These are phyloP conservation scores for Anguilla megastoma DNA, from an alignment of 2,797 vertebrate species.

Conservation along the genomic window DNA sequence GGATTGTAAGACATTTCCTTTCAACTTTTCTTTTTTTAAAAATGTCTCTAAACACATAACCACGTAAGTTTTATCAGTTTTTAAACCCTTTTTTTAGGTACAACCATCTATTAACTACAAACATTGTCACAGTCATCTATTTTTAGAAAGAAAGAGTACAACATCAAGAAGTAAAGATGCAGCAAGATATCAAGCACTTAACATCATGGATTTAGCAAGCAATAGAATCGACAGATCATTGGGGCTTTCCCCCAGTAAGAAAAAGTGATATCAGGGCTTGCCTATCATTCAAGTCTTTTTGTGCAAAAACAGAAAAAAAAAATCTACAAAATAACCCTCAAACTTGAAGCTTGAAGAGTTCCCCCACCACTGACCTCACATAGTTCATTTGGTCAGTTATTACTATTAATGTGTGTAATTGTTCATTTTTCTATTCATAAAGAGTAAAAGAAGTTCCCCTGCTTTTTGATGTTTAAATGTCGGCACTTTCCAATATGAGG, in stretches of 20 bases:
- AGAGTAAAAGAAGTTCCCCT: conserved; percentile 33
- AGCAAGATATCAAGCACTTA: conserved; percentile 67
- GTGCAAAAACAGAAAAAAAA: conserved; percentile 43
- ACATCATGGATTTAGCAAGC: conserved; percentile 67
- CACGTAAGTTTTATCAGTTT: conserved; percentile 77
- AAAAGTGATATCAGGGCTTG: conserved; percentile 59
- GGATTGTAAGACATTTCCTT: conserved; percentile 64
- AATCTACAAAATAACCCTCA: conserved; percentile 66
- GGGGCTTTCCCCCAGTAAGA: conserved; percentile 46
- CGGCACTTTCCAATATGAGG: conserved; percentile 40
- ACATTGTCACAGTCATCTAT: conserved; percentile 83
- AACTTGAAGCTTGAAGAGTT: conserved; percentile 29
- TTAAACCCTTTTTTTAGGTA: conserved; percentile 82
- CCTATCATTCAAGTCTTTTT: conserved; percentile 46
- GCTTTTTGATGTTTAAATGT: conserved; percentile 21
- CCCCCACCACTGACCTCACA: conserved; percentile 32
- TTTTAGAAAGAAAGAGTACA: conserved; percentile 69
- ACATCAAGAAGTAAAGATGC: conserved; percentile 76
- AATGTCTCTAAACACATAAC: conserved; percentile 71
- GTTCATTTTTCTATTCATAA: conserved; percentile 34
- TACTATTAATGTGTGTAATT: conserved; percentile 15
- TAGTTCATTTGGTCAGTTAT: conserved; percentile 46
- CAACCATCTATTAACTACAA: conserved; percentile 92
- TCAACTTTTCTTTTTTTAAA: conserved; percentile 48
- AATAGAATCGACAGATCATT: conserved; percentile 50